Evolutionary conservation across 2,113 vertebrate species (phyloP).

Genomic region (Carollia perspicillata): DNA sequence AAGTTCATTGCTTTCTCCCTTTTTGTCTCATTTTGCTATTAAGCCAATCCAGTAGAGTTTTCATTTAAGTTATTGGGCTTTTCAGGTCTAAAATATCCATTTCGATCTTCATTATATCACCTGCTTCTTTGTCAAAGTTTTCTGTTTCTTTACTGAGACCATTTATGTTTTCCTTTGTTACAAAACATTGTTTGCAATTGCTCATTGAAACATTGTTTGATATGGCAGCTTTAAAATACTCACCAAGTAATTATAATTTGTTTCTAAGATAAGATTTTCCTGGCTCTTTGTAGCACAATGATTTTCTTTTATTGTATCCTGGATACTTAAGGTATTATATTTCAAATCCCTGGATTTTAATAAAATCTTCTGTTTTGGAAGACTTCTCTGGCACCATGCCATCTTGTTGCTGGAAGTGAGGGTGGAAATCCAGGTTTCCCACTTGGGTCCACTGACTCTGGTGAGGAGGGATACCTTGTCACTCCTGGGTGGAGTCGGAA

Average conservation of each 20-base stretch:
- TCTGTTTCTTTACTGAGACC: not conserved
- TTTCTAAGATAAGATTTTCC: not conserved
- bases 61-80: not conserved
- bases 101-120: not conserved
- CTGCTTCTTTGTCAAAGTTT: not conserved
- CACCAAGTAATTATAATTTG: not conserved
- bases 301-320: not conserved
- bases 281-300: not conserved
- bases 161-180: not conserved
- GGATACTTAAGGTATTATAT: not conserved
- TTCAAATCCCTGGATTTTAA: not conserved
- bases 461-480: not conserved
- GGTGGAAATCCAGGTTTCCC: not conserved
- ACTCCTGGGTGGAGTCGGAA: not conserved
- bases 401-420: not conserved
- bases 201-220: not conserved
- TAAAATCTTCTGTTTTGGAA: not conserved
- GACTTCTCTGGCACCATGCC: not conserved
- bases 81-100: not conserved
- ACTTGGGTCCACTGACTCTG: not conserved
- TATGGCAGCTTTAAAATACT: not conserved
- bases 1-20: not conserved
- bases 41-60: not conserved
- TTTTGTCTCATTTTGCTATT: not conserved
- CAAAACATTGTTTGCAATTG: not conserved